Evolutionary conservation across 2,797 vertebrate genomes (phyloP).

Genomic region (Enteromius afrohamiltoni): DNA sequence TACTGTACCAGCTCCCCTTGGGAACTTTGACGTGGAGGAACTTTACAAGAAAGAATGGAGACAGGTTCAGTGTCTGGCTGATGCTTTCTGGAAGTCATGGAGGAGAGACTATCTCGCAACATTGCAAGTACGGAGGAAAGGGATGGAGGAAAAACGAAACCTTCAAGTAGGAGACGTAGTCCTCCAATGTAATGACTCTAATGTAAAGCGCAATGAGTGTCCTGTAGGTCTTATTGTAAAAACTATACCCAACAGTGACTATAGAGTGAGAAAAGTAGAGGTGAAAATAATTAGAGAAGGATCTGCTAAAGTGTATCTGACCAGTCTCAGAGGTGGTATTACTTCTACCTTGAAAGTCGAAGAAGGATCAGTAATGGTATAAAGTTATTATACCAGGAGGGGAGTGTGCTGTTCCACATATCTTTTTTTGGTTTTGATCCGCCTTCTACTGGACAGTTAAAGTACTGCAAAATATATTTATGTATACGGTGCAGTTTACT

Average conservation of each 20-base stretch:
- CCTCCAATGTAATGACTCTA: too few species aligned
- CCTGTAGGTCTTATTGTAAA: background rate
- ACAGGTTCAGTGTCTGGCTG: background rate
- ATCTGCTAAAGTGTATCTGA: too few species aligned
- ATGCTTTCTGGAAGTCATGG: background rate
- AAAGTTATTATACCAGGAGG: too few species aligned
- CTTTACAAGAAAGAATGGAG: conserved; percentile 2
- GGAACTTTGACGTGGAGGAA: background rate
- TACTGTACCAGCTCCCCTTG: background rate
- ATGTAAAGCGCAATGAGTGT: background rate
- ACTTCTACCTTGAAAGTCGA: too few species aligned
- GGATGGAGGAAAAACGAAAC: background rate
- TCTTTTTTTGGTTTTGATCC: background rate
- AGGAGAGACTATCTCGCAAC: background rate
- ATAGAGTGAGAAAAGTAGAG: too few species aligned
- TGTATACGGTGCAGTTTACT: background rate
- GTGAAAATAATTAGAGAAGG: too few species aligned
- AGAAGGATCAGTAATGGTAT: too few species aligned
- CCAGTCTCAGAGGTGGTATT: too few species aligned
- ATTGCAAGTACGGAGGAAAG: background rate
- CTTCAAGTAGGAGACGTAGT: background rate
- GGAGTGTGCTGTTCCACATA: background rate
- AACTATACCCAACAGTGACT: too few species aligned
- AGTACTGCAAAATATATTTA: background rate
- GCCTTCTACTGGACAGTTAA: background rate